phyloP scores from a whole-genome alignment of 2,888 invertebrate genomes.

The Laothoe populi region DNA sequence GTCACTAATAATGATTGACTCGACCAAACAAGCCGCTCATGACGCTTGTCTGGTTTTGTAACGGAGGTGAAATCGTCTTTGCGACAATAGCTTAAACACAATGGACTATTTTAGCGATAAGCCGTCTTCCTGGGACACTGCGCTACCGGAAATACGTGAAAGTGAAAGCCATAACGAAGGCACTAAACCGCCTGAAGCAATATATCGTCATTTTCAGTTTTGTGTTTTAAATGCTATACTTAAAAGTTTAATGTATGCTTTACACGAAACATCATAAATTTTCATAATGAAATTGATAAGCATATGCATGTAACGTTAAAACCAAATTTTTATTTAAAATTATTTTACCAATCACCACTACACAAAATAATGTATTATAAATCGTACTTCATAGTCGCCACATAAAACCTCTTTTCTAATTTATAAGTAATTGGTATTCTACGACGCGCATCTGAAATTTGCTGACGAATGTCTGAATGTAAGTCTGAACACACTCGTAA shows the following conservation, averaged over 20 bases:
- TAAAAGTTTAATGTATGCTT: too few species aligned
- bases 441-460: constrained; percentile 6
- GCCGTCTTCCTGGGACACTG: constrained; percentile 56
- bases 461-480: constrained; percentile 53
- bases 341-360: too few species aligned
- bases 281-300: too few species aligned
- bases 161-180: constrained; percentile 66
- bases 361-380: not conserved
- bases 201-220: not conserved
- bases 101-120: constrained; percentile 69
- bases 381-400: not conserved
- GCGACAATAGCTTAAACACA: constrained; percentile 62
- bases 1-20: constrained; percentile 56
- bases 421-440: not conserved
- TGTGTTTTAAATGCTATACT: not conserved
- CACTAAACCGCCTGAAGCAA: constrained; percentile 28
- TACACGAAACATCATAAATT: too few species aligned
- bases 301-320: too few species aligned
- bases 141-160: constrained; percentile 63
- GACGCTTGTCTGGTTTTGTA: constrained; percentile 43
- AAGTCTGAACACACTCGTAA: constrained; percentile 58
- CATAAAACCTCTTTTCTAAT: too few species aligned
- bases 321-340: too few species aligned
- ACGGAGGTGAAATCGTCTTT: constrained; percentile 74
- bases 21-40: constrained; percentile 48